Conservation (phyloP, 2,797 vertebrate genomes). For the Enteromius afrohamiltoni region DNA sequence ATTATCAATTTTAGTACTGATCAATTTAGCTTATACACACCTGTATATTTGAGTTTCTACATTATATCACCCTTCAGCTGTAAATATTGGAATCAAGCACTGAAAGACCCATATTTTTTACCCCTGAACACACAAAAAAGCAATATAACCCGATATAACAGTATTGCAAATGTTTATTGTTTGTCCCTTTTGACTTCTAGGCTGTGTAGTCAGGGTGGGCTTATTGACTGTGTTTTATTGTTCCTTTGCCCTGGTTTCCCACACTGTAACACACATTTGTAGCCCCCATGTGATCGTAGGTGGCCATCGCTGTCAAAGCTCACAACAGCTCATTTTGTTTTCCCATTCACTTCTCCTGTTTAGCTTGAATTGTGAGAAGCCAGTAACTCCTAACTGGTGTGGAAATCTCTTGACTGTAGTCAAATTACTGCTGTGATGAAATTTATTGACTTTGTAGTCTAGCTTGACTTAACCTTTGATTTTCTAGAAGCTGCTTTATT, state of each 20-base stretch:
- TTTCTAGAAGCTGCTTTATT: not conserved
- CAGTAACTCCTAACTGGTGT: not conserved
- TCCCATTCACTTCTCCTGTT: not conserved
- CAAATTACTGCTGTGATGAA: not conserved
- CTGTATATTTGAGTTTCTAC: not conserved
- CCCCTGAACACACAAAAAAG: not conserved
- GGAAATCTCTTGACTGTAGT: slow-evolving; percentile 11
- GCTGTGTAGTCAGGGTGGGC: slow-evolving; percentile 28
- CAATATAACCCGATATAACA: too few relatives aligned
- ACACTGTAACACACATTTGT: slow-evolving; percentile 57
- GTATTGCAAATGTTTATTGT: not conserved
- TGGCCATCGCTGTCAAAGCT: slow-evolving; percentile 58
- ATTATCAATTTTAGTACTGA: not conserved
- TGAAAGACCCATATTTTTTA: not conserved
- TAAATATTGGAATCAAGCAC: not conserved
- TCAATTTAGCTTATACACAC: not conserved
- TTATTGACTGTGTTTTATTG: not conserved
- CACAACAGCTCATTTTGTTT: slow-evolving; percentile 20
- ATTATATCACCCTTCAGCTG: not conserved
- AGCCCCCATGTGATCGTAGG: slow-evolving; percentile 54
- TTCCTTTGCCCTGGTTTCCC: slow-evolving; percentile 61
- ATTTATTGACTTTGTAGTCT: not conserved
- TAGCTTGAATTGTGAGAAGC: not conserved
- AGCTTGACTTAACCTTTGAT: not conserved
- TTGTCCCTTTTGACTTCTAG: slow-evolving; percentile 49